Conservation (phyloP, 2,797 vertebrate species). For the Galaxias olidus region DNA sequence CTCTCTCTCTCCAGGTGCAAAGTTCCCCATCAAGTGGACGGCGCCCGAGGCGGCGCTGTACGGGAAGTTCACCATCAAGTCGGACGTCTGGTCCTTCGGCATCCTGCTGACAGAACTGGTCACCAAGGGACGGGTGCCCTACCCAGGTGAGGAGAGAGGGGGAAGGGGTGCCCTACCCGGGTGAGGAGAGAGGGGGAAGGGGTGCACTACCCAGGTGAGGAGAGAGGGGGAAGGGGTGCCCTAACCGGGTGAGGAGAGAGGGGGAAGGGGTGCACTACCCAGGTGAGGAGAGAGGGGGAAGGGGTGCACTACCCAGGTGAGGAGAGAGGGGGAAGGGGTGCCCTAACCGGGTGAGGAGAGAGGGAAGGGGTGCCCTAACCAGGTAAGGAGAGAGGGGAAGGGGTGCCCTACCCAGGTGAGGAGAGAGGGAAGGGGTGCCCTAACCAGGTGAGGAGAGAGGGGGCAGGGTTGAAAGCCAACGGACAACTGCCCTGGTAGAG, state of each 20-base stretch:
- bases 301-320: too few relatives aligned
- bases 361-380: slow-evolving; percentile 76
- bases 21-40: slow-evolving; percentile 98
- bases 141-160: too few relatives aligned
- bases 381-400: slow-evolving; percentile 27
- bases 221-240: background rate
- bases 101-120: slow-evolving; percentile 95
- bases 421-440: background rate
- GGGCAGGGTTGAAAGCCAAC: background rate
- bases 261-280: too few relatives aligned
- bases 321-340: too few relatives aligned
- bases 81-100: slow-evolving; percentile 97
- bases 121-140: slow-evolving; percentile 96
- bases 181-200: background rate
- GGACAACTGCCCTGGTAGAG: too few relatives aligned
- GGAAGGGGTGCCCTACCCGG: background rate
- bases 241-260: too few relatives aligned
- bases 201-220: slow-evolving; percentile 84
- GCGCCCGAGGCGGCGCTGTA: slow-evolving; percentile 94
- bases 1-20: slow-evolving; percentile 80
- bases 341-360: too few relatives aligned
- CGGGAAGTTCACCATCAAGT: slow-evolving; percentile 97
- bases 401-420: background rate
- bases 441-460: background rate
- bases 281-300: background rate